phyloP scores from a whole-genome alignment of 2,113 vertebrate genomes.

The Gallinago media region DNA sequence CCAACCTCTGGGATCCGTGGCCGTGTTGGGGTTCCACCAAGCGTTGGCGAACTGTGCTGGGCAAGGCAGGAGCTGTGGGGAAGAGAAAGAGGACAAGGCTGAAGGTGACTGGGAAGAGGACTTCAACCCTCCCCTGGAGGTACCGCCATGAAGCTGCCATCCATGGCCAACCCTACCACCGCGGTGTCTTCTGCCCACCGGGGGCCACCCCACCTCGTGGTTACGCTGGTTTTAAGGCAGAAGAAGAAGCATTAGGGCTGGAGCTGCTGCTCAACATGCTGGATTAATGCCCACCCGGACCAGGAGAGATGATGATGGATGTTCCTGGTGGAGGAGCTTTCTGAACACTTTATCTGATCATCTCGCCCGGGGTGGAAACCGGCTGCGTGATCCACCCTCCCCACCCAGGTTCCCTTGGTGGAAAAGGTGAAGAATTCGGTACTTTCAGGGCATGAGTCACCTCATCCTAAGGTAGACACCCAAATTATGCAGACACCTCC shows the following conservation, averaged over 20 bases:
- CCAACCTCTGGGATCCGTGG: slow-evolving; percentile 98
- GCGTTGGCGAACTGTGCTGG: slow-evolving; percentile 90
- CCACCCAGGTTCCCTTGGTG: neutral
- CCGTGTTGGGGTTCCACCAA: slow-evolving; percentile 90
- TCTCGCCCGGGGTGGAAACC: neutral
- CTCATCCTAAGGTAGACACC: neutral
- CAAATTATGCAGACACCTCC: accelerated
- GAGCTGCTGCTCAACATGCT: neutral
- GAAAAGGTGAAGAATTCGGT: accelerated
- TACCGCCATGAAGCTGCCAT: neutral
- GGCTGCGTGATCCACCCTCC: neutral
- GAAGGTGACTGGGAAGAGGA: neutral
- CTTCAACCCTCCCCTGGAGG: accelerated
- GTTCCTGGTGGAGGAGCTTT: neutral
- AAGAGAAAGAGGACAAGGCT: slow-evolving; percentile 2
- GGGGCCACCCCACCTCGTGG: neutral
- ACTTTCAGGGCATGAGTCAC: neutral
- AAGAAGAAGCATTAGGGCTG: neutral
- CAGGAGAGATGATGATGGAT: accelerated
- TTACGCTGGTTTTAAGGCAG: neutral
- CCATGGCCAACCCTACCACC: neutral
- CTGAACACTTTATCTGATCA: slow-evolving; percentile 47
- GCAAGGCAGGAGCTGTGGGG: slow-evolving; percentile 89
- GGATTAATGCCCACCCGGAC: slow-evolving; percentile 15
- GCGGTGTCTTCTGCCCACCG: accelerated